Percentiles rank a stretch among this genome's conserved stretches.
Conservation (phyloP, 1,140 invertebrate species). For the Euura saliciscinereae region DNA sequence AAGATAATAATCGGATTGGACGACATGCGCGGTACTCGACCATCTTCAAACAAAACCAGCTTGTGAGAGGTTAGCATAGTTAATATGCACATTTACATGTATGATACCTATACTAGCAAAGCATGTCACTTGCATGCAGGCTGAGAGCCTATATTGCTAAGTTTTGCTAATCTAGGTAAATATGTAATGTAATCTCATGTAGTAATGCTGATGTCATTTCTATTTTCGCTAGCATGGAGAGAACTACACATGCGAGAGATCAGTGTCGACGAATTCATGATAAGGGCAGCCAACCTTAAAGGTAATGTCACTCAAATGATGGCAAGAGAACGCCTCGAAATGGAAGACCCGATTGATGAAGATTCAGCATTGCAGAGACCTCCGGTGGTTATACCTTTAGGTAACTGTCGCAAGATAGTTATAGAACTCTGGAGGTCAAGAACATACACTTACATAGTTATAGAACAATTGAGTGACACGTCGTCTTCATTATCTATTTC, state of each 20-base stretch:
- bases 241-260: conserved; percentile 11
- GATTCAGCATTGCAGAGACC: conserved; percentile 3
- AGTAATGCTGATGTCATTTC: neutral
- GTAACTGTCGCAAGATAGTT: neutral
- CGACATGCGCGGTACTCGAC: neutral
- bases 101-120: neutral
- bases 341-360: neutral
- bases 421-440: too few relatives aligned
- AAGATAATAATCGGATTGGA: neutral
- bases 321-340: neutral
- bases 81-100: neutral
- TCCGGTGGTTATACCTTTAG: conserved; percentile 11
- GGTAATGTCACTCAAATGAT: conserved; percentile 8
- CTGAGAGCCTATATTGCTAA: neutral
- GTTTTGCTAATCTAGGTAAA: neutral
- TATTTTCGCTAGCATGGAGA: conserved; percentile 12
- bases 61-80: neutral
- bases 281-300: conserved; percentile 14
- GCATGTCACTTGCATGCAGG: neutral
- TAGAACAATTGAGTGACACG: neutral
- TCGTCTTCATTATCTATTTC: neutral
- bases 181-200: neutral
- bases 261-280: conserved; percentile 2
- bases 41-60: conserved; percentile 10
- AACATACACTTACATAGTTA: too few relatives aligned